phyloP scores from a whole-genome alignment of 2,888 invertebrate species.

The Steinernema carpocapsae region DNA sequence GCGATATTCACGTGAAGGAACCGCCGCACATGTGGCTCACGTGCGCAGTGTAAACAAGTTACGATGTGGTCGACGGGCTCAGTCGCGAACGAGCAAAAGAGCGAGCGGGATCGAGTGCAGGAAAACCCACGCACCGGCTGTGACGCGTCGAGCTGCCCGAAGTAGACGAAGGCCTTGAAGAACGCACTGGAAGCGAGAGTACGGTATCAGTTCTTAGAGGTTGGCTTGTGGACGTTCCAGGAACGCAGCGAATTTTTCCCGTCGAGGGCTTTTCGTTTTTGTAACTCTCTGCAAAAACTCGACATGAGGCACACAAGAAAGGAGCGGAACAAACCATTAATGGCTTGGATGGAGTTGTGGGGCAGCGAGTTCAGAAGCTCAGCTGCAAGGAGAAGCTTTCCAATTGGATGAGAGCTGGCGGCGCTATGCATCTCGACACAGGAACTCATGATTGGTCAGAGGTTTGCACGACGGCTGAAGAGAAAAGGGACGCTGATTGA shows the following conservation, averaged over 20 bases:
- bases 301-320: too few species aligned
- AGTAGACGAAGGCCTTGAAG: constrained; percentile 32
- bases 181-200: not conserved
- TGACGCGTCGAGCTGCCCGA: constrained; percentile 33
- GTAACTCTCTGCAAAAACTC: constrained; percentile 2
- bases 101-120: constrained; percentile 34
- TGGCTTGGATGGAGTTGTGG: constrained; percentile 21
- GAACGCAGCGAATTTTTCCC: constrained; percentile 9
- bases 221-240: not conserved
- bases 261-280: constrained; percentile 12
- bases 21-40: constrained; percentile 32
- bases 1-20: constrained; percentile 21
- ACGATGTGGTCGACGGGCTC: constrained; percentile 34
- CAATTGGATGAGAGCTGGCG: constrained; percentile 1
- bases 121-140: constrained; percentile 35
- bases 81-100: constrained; percentile 33
- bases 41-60: constrained; percentile 35
- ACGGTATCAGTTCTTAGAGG: constrained; percentile 3
- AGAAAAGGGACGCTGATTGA: constrained; percentile 25
- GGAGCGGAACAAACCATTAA: not conserved
- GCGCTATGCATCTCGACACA: constrained; percentile 15
- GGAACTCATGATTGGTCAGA: constrained; percentile 33
- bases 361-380: constrained; percentile 18
- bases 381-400: constrained; percentile 20
- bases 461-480: constrained; percentile 15